Percentiles rank a stretch among this genome's conserved stretches.
Conservation (phyloP, 2,797 vertebrate species). For the Melanogrammus aeglefinus region DNA sequence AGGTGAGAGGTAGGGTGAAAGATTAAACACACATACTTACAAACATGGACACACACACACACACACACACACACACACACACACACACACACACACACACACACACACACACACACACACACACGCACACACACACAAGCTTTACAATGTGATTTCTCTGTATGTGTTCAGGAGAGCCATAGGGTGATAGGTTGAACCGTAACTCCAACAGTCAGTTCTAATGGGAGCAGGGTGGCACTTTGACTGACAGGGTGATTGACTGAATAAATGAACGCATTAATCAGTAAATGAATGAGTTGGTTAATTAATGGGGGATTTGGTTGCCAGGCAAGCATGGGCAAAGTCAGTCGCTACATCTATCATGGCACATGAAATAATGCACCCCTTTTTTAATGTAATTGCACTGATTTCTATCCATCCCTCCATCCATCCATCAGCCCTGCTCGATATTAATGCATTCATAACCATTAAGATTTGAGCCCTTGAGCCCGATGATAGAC, state of each 20-base stretch:
- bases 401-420: slow-evolving; percentile 2
- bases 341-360: neutral
- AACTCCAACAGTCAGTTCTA: neutral
- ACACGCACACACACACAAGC: neutral
- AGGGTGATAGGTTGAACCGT: slow-evolving; percentile 22
- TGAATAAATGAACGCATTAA: neutral
- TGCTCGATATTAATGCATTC: slow-evolving; percentile 23
- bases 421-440: slow-evolving; percentile 19
- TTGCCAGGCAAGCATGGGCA: neutral
- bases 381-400: slow-evolving; percentile 1
- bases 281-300: neutral
- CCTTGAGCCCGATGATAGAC: slow-evolving; percentile 52
- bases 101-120: slow-evolving; percentile 13
- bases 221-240: neutral
- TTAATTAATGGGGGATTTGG: slow-evolving; percentile 6
- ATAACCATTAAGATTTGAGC: slow-evolving; percentile 31
- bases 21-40: slow-evolving; percentile 25
- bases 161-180: neutral
- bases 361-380: neutral
- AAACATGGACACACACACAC: neutral
- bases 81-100: slow-evolving; percentile 10
- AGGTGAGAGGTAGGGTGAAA: slow-evolving; percentile 29
- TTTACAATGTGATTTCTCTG: too few species aligned
- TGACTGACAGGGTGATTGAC: neutral
- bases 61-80: too few species aligned